Percentiles rank a stretch among this genome's conserved stretches.
phyloP scores from a whole-genome alignment of 2,797 vertebrate genomes.

The Urocyon cinereoargenteus region DNA sequence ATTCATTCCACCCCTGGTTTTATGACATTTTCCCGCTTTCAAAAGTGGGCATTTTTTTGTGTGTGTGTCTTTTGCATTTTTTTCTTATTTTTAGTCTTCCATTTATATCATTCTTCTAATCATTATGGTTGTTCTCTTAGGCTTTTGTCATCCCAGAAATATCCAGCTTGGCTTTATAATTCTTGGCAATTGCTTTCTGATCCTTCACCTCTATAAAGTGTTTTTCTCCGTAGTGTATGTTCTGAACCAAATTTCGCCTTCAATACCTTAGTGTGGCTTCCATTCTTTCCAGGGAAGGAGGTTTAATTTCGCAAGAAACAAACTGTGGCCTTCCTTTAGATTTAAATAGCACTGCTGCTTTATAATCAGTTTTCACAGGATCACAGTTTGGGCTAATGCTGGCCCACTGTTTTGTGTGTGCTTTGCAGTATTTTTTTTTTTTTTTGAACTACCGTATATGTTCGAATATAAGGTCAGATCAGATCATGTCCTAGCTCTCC shows the following conservation, averaged over 20 bases:
- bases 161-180: neutral
- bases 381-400: neutral
- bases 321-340: constrained; percentile 19
- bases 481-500: neutral
- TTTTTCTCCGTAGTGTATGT: neutral
- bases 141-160: neutral
- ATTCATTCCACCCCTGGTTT: neutral
- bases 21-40: neutral
- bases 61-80: neutral
- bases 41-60: neutral
- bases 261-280: neutral
- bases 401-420: neutral
- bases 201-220: neutral
- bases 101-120: constrained; percentile 37
- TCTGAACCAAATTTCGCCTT: neutral
- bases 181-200: neutral
- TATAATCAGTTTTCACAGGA: neutral
- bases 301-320: constrained; percentile 22
- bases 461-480: neutral
- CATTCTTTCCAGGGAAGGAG: neutral
- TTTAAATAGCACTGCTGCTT: neutral
- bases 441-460: neutral
- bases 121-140: neutral
- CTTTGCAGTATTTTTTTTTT: neutral
- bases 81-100: neutral